Base-by-base conservation (phyloP, 1,140 invertebrate species). In the Drosophila sucinea region DNA sequence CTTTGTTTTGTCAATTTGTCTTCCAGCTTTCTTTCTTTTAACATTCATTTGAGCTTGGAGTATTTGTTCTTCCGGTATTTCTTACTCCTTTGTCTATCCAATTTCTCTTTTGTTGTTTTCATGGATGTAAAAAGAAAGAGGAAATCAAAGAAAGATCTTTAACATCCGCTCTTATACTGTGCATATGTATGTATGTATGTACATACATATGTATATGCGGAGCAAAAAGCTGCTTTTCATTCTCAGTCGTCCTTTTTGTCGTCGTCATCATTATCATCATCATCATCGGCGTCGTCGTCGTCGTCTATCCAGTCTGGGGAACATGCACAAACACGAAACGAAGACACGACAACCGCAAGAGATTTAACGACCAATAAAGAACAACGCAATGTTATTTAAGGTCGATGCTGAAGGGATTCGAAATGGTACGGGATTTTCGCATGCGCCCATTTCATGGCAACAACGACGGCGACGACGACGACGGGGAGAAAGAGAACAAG, bases 321-420 rank as follows among this genome's bases (percentile, higher is more conserved):
- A 7, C 57, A 32, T 10, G 44, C 29, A 32, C 32, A 35, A 32
- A 60, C 27, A 74, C 51, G 56, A 68, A 70, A 60, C 77, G 81
- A 80, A 82, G 84, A 77, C 83, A 84, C 77, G 77, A 89, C 80
- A 89, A 89, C 84, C 84, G 84, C 84, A 89, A 89, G 84, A 89
- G 84, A 89, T 89, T 89, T 89, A 89, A 89, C 84, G 84, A 89
- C 73, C 84, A 89, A 89, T 89, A 89, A 89, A 89, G 83, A 86
- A 86, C 79, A 86, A 77, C 79, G 83, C 83, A 87, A 80, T 87
- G 83, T 87, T 87, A 79, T 87, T 87, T 87, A 87, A 87, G 83
- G 77, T 89, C 79, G 73, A 68, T 67, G 72, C 81, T 73, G 51
- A 87, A 87, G 83, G 83, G 83, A 86, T 71, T 71, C 73, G 44